Percentiles rank a stretch among this genome's conserved stretches.
These are phyloP conservation scores for Gasteruption jaculator DNA, from an alignment of 2,888 invertebrate genomes.

Conservation along the genomic window DNA sequence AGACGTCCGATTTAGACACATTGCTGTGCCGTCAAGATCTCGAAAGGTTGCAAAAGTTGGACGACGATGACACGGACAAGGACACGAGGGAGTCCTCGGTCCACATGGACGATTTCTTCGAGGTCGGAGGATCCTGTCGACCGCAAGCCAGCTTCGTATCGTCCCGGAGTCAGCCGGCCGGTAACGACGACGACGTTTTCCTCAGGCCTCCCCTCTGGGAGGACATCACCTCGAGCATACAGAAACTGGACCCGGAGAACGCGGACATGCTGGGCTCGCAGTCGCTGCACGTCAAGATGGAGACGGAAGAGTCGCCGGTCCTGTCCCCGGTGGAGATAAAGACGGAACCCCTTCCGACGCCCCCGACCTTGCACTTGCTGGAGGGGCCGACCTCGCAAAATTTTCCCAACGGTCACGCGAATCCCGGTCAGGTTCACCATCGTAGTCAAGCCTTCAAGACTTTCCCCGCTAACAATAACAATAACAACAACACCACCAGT, in stretches of 20 bases:
- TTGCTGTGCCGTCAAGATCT: conserved; percentile 75
- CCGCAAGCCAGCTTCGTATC: conserved; percentile 57
- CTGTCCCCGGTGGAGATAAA: conserved; percentile 78
- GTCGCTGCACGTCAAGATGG: conserved; percentile 70
- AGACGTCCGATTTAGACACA: conserved; percentile 77
- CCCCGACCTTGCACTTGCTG: conserved; percentile 57
- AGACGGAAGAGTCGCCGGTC: conserved; percentile 70
- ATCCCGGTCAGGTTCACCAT: conserved; percentile 35
- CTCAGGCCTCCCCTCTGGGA: conserved; percentile 87
- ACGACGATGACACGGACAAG: conserved; percentile 54
- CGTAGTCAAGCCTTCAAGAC: conserved; percentile 37
- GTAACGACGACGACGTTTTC: conserved; percentile 77
- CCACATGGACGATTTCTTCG: conserved; percentile 69
- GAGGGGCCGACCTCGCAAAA: conserved; percentile 53
- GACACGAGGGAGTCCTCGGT: conserved; percentile 55
- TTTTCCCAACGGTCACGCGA: conserved; percentile 51
- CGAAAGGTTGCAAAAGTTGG: conserved; percentile 61
- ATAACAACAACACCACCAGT: conserved; percentile 24
- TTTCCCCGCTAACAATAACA: conserved; percentile 31
- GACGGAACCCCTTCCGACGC: conserved; percentile 60
- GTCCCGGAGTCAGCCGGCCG: conserved; percentile 54
- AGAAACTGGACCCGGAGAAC: conserved; percentile 86
- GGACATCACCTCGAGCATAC: conserved; percentile 85
- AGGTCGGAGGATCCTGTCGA: conserved; percentile 42
- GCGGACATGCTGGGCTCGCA: conserved; percentile 76